phyloP scores from a whole-genome alignment of 92 coral and sea anemone genomes.

The Porites evermanni region DNA sequence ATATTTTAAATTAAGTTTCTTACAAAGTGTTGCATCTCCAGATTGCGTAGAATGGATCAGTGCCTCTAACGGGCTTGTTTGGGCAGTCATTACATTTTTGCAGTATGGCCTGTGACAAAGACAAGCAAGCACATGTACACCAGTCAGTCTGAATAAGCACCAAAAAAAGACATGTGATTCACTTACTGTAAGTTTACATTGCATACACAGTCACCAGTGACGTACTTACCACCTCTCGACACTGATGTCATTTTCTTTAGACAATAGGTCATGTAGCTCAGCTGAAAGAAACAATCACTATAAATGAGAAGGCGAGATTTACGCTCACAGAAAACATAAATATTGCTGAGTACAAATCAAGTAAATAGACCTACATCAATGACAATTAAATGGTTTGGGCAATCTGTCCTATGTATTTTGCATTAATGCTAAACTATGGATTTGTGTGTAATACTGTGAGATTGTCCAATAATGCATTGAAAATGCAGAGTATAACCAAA shows the following conservation, averaged over 20 bases:
- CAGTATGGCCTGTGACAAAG: constrained; percentile 81
- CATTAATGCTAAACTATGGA: too few species aligned
- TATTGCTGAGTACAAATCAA: background rate
- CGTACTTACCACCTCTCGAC: constrained; percentile 35
- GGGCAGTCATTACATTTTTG: constrained; percentile 43
- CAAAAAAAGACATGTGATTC: background rate
- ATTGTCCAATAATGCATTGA: too few species aligned
- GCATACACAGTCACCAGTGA: background rate
- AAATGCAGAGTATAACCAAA: too few species aligned
- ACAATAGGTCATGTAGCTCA: constrained; percentile 12
- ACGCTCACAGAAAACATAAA: background rate
- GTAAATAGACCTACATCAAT: too few species aligned
- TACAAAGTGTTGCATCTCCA: constrained; percentile 29
- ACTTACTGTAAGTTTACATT: too few species aligned
- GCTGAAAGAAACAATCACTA: background rate
- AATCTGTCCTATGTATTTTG: too few species aligned
- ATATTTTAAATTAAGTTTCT: background rate
- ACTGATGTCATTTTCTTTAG: background rate
- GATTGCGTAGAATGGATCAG: constrained; percentile 36
- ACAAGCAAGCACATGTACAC: background rate
- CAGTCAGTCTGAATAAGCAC: background rate
- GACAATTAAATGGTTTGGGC: too few species aligned
- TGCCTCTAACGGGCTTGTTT: constrained; percentile 28
- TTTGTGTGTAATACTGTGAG: too few species aligned
- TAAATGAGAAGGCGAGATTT: background rate